Percentiles rank a stretch among this genome's conserved stretches.
These are phyloP conservation scores for Simalia tracyae DNA, from an alignment of 2,797 vertebrate genomes.

Conservation along the genomic window DNA sequence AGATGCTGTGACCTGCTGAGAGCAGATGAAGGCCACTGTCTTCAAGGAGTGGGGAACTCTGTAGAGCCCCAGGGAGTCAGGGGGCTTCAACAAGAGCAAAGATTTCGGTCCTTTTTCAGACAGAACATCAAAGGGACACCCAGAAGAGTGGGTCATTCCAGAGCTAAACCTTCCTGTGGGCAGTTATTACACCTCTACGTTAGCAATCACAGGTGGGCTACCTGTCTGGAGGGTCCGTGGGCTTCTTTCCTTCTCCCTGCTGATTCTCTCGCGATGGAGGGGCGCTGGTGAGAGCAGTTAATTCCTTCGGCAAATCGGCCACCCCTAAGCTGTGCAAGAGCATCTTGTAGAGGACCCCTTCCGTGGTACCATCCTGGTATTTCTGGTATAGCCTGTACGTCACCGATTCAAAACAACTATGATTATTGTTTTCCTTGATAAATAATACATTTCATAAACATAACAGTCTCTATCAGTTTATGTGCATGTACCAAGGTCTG, in stretches of 20 bases:
- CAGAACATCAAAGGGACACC: not conserved
- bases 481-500: not conserved
- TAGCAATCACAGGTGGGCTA: constrained; percentile 43
- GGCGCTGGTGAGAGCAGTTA: constrained; percentile 28
- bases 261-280: constrained; percentile 49
- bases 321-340: constrained; percentile 71
- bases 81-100: not conserved
- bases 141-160: not conserved
- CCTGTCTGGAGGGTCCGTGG: constrained; percentile 52
- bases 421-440: not conserved
- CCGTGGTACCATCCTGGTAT: constrained; percentile 62
- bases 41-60: not conserved
- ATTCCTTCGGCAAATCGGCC: constrained; percentile 32
- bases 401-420: constrained; percentile 30
- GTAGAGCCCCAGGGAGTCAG: not conserved
- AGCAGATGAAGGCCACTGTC: not conserved
- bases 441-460: not conserved
- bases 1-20: not conserved
- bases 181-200: not conserved
- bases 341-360: constrained; percentile 70
- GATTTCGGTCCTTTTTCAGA: not conserved
- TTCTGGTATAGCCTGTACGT: constrained; percentile 69
- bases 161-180: not conserved
- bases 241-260: constrained; percentile 60
- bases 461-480: not conserved